A percentile compares a stretch with the other conserved stretches of the same genome.
Evolutionary conservation across 2,797 vertebrate species (phyloP).

Genomic region (Urosaurus nigricauda): DNA sequence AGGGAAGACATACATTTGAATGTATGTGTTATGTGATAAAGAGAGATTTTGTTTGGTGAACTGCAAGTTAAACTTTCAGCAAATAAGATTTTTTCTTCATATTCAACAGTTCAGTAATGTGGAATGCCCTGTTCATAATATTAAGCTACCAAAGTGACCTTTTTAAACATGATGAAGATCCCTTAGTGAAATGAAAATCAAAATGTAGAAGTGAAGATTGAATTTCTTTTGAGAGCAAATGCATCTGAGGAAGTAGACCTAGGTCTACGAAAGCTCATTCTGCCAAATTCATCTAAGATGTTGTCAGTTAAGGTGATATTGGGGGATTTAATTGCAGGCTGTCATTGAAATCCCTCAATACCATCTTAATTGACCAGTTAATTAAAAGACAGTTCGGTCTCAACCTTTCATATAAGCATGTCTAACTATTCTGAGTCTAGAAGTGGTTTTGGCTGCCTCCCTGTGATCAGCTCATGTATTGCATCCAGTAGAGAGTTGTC

Average conservation of each 20-base stretch:
- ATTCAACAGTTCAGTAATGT: neutral
- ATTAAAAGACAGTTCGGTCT: neutral
- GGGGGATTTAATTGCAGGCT: no score
- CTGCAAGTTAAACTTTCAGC: neutral
- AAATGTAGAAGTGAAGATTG: neutral
- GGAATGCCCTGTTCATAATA: neutral
- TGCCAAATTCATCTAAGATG: no score
- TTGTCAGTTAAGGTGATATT: no score
- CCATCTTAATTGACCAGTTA: neutral
- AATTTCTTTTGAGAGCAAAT: neutral
- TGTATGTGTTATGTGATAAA: neutral
- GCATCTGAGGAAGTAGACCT: no score
- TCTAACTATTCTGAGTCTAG: neutral
- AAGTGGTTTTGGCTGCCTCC: conserved; percentile 36
- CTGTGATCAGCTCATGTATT: conserved; percentile 18
- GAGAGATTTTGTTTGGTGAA: neutral
- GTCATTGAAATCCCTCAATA: no score
- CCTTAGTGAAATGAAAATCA: neutral
- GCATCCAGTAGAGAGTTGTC: neutral
- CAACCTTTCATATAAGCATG: neutral
- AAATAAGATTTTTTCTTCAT: neutral
- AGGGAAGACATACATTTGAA: neutral
- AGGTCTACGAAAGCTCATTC: no score
- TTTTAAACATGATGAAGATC: neutral
- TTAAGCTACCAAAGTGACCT: neutral